Percentiles rank a stretch among this genome's conserved stretches.
Evolutionary conservation across 1,140 invertebrate genomes (phyloP).

Genomic region (Drosophila pseudoananassae): DNA sequence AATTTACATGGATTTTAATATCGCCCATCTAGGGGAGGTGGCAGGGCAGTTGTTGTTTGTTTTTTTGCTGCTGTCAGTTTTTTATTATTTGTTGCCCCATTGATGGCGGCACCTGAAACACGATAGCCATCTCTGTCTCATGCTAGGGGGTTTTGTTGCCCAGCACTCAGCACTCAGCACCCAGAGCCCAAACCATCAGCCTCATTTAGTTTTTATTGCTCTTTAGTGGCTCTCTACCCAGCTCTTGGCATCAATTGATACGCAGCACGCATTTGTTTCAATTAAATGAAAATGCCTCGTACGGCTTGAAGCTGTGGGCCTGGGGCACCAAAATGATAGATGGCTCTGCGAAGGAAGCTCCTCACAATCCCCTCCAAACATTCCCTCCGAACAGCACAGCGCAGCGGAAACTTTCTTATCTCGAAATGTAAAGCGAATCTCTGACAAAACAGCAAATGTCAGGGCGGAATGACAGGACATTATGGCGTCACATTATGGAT

Average conservation of each 20-base stretch:
- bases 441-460: constrained; percentile 10
- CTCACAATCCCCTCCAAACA: neutral
- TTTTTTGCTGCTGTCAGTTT: constrained; percentile 13
- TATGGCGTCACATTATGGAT: too few species aligned
- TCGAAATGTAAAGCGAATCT: constrained; percentile 45
- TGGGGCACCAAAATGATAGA: constrained; percentile 39
- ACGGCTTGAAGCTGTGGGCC: constrained; percentile 27
- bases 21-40: constrained; percentile 34
- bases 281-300: constrained; percentile 80
- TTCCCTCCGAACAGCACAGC: neutral
- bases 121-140: constrained; percentile 36
- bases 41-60: constrained; percentile 20
- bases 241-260: constrained; percentile 69
- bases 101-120: constrained; percentile 66
- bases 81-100: constrained; percentile 50
- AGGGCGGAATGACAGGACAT: constrained; percentile 25
- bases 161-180: neutral
- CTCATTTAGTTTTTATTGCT: constrained; percentile 77
- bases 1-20: constrained; percentile 82
- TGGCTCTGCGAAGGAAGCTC: constrained; percentile 32
- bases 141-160: constrained; percentile 9
- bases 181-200: neutral
- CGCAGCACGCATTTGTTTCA: constrained; percentile 81
- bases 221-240: constrained; percentile 40
- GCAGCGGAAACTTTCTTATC: constrained; percentile 39